Conservation (phyloP, 1,140 invertebrate genomes). For the Zophobas atratus region DNA sequence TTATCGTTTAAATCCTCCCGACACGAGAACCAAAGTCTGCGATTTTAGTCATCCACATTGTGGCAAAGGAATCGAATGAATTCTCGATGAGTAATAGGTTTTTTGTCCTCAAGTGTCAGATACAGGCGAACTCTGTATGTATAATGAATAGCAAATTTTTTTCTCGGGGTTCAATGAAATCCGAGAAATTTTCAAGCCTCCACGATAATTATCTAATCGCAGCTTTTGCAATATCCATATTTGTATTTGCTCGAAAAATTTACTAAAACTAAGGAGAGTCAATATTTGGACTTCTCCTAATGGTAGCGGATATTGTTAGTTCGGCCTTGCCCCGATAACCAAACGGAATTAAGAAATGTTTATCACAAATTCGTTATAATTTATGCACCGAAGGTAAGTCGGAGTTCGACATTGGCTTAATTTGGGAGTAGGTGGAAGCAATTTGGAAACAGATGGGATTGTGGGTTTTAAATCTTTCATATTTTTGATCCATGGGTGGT, state of each 20-base stretch:
- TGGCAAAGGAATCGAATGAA: not conserved
- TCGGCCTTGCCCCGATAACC: conserved; percentile 19
- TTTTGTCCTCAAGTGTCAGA: conserved; percentile 27
- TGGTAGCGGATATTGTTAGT: conserved; percentile 11
- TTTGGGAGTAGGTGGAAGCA: conserved; percentile 8
- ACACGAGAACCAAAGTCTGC: not conserved
- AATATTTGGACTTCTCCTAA: conserved; percentile 30
- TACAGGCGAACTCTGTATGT: conserved; percentile 1
- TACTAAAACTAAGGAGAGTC: conserved; percentile 1
- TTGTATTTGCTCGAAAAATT: not conserved
- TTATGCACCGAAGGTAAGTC: not conserved
- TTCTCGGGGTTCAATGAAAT: conserved; percentile 29
- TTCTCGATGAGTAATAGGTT: conserved; percentile 33
- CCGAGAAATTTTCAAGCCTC: not conserved
- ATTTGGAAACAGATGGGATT: not conserved
- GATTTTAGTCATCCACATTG: conserved; percentile 9
- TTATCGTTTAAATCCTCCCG: conserved; percentile 23
- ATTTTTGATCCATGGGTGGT: too few species aligned
- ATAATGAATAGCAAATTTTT: conserved; percentile 25
- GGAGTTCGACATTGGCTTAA: conserved; percentile 20
- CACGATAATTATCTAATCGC: too few species aligned
- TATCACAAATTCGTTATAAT: conserved; percentile 18
- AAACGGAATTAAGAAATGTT: conserved; percentile 29
- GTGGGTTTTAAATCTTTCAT: too few species aligned
- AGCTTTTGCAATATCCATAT: too few species aligned